Evolutionary conservation across 53 echinoderm and acorn worm species (phyloP).

Genomic region (Paelopatides confundens): DNA sequence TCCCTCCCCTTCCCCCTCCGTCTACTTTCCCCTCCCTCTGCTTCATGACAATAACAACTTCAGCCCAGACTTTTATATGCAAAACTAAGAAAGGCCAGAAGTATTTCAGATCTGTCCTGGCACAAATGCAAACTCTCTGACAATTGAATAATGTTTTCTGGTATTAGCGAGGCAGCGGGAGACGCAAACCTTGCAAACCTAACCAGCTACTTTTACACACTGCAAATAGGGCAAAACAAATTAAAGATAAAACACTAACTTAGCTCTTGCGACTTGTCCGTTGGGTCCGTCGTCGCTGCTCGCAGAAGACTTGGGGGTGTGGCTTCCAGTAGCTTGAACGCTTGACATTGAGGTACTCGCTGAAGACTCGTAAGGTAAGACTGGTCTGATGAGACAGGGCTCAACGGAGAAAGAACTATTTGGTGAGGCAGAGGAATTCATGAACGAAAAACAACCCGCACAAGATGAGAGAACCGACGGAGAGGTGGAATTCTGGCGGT

Average conservation of each 20-base stretch:
- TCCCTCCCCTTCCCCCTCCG: too few relatives aligned
- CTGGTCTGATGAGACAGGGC: slow-evolving; percentile 88
- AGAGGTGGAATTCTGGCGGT: slow-evolving; percentile 26
- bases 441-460: slow-evolving; percentile 90
- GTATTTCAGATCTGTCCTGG: neutral
- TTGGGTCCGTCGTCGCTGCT: slow-evolving; percentile 5
- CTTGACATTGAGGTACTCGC: slow-evolving; percentile 78
- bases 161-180: too few relatives aligned
- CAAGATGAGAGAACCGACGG: slow-evolving; percentile 56
- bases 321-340: slow-evolving; percentile 60
- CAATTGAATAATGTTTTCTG: neutral
- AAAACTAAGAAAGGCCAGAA: too few relatives aligned
- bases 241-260: neutral
- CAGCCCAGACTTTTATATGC: too few relatives aligned
- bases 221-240: neutral
- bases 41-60: too few relatives aligned
- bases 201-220: neutral
- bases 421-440: slow-evolving; percentile 74
- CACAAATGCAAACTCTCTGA: neutral
- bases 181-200: too few relatives aligned
- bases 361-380: slow-evolving; percentile 74
- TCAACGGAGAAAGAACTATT: slow-evolving; percentile 71
- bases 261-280: slow-evolving; percentile 17
- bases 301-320: slow-evolving; percentile 24
- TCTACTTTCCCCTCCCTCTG: too few relatives aligned